Evolutionary conservation across 2,888 invertebrate genomes (phyloP).

Genomic region (Eurois occulta): DNA sequence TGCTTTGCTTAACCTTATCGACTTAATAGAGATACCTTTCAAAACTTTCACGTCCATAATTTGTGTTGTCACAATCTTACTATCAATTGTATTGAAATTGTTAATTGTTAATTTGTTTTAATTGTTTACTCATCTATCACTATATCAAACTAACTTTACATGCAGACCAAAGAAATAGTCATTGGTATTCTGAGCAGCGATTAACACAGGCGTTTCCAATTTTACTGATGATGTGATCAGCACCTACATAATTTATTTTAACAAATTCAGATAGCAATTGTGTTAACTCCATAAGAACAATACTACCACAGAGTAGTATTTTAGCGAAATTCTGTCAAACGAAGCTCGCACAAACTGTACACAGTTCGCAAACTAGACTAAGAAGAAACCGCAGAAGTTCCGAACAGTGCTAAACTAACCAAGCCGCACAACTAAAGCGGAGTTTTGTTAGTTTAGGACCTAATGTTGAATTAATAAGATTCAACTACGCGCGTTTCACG

Average conservation of each 20-base stretch:
- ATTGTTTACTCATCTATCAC: neutral
- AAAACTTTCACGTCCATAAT: neutral
- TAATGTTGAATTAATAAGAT: slow-evolving; percentile 41
- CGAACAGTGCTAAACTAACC: slow-evolving; percentile 32
- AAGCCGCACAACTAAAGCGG: slow-evolving; percentile 29
- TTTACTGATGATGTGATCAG: neutral
- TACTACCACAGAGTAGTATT: slow-evolving; percentile 15
- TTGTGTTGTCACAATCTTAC: neutral
- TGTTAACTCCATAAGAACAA: neutral
- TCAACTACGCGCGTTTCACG: slow-evolving; percentile 30
- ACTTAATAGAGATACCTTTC: neutral
- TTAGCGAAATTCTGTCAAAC: slow-evolving; percentile 21
- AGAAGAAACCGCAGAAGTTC: slow-evolving; percentile 60
- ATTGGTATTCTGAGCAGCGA: neutral
- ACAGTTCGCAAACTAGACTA: slow-evolving; percentile 35
- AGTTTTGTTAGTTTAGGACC: slow-evolving; percentile 56
- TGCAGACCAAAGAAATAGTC: neutral
- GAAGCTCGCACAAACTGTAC: slow-evolving; percentile 38
- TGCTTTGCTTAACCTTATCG: neutral
- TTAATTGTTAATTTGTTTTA: too few species aligned
- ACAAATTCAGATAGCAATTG: neutral
- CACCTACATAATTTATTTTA: neutral
- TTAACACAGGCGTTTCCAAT: neutral
- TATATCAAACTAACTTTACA: too few species aligned
- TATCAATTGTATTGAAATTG: neutral